Base-by-base conservation (phyloP, 2,797 vertebrate genomes). In the Alfaro cultratus region DNA sequence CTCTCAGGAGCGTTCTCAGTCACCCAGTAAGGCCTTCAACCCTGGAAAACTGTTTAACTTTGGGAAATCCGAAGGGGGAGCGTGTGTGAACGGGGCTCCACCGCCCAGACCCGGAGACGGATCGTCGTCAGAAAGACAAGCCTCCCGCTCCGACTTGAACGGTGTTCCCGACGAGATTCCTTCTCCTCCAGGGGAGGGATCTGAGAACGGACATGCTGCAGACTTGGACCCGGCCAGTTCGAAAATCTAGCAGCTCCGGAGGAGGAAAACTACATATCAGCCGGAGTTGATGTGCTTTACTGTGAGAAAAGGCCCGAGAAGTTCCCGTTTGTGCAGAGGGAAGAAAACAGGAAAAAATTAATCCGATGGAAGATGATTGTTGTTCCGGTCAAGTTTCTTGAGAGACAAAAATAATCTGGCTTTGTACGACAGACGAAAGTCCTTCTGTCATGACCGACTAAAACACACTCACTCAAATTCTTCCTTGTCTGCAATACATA, bases 11-110 rank as follows among this genome's bases (percentile, higher is more conserved):
- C 97, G 96, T 89, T 97, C 96, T 79, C 98, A 98, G 94, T 99
- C 98, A 4, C 98, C 98, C 79, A 98, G 96, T 93, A 99, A 99
- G 89, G 96, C 98, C 85, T 99, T 99, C 96, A 98, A 99, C 67
- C 97, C 98, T 1, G 94, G 97, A 88, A 99, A 99, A 93, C 97
- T 99, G 72, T 99, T 99, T 91, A 98, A 98, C 87, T 99, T 99
- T 41, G 96, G 96, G 73, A 97, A 97, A 86, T 95, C 97, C 0
- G 96, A 97, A 86, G 94, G 96, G 78, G 96, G 95, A 45, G 39
- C 93, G 1, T 95, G 92, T 70, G 85, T 96, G 82, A 95, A 96
- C 15, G 95, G 96, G 90, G 76, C 94, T 77, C 36, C 96, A 26
- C 78, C 67, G 83, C 88, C 89, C 86, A 91, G 94, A 89, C 81